Conservation (phyloP, 2,888 invertebrate genomes). For the Spodoptera littoralis region DNA sequence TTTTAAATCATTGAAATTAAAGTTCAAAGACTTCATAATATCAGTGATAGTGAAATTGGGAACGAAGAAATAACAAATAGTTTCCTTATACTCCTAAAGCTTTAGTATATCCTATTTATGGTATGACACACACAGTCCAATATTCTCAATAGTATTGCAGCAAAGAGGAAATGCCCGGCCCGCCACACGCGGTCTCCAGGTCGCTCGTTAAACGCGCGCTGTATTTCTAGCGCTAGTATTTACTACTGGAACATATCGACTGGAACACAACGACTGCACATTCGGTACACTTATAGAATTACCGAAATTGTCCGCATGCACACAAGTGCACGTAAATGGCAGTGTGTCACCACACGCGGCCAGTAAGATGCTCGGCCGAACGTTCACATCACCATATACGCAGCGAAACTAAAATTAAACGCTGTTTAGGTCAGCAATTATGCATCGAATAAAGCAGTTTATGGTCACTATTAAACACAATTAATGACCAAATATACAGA, state of each 20-base stretch:
- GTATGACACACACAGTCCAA: not conserved
- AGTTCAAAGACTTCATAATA: too few relatives aligned
- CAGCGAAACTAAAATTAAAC: not conserved
- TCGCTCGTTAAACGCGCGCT: constrained; percentile 24
- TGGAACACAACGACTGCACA: not conserved
- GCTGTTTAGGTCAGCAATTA: not conserved
- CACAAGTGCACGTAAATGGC: not conserved
- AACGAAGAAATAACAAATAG: not conserved
- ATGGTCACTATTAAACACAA: not conserved
- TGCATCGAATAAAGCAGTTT: not conserved
- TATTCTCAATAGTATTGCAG: constrained; percentile 3
- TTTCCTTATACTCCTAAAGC: not conserved
- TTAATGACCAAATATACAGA: not conserved
- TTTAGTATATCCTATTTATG: too few relatives aligned
- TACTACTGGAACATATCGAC: constrained; percentile 8
- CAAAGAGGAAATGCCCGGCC: constrained; percentile 33
- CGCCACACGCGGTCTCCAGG: constrained; percentile 23
- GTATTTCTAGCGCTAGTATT: constrained; percentile 12
- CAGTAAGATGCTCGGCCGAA: too few relatives aligned
- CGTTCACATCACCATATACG: too few relatives aligned
- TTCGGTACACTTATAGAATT: constrained; percentile 7
- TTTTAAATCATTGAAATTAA: too few relatives aligned
- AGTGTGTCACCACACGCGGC: too few relatives aligned
- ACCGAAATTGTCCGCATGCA: constrained; percentile 3
- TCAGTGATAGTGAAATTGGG: too few relatives aligned